Conservation (phyloP, 2,797 vertebrate species). For the Sebastes vulpes region DNA sequence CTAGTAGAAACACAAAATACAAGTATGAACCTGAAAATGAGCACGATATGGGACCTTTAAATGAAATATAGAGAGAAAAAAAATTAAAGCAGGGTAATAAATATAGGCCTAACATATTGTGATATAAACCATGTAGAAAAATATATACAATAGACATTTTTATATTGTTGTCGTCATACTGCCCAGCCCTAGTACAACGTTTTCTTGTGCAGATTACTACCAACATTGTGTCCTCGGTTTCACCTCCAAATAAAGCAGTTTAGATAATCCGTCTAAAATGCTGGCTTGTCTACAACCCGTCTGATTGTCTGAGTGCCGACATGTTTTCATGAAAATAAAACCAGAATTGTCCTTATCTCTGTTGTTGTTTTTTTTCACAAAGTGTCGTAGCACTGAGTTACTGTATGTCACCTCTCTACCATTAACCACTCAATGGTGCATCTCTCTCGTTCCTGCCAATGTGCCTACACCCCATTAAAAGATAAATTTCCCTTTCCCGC, state of each 20-base stretch:
- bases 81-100: too few species aligned
- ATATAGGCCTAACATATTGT: too few species aligned
- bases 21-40: too few species aligned
- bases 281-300: background rate
- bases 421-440: slow-evolving; percentile 33
- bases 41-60: too few species aligned
- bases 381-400: background rate
- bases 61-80: too few species aligned
- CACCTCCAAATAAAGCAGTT: background rate
- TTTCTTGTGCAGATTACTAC: background rate
- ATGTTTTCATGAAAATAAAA: background rate
- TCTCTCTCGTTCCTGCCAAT: background rate
- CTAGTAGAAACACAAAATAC: too few species aligned
- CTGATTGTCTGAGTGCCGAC: background rate
- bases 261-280: background rate
- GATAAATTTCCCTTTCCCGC: slow-evolving; percentile 36
- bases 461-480: slow-evolving; percentile 20
- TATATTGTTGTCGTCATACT: too few species aligned
- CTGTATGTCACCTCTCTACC: slow-evolving; percentile 2
- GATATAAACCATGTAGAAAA: too few species aligned
- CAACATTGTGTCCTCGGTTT: background rate
- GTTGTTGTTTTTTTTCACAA: background rate
- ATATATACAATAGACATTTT: too few species aligned
- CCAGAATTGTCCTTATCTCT: background rate
- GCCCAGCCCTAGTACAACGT: too few species aligned